Base-by-base conservation (phyloP, 1,140 invertebrate species). In the Galendromus occidentalis region DNA sequence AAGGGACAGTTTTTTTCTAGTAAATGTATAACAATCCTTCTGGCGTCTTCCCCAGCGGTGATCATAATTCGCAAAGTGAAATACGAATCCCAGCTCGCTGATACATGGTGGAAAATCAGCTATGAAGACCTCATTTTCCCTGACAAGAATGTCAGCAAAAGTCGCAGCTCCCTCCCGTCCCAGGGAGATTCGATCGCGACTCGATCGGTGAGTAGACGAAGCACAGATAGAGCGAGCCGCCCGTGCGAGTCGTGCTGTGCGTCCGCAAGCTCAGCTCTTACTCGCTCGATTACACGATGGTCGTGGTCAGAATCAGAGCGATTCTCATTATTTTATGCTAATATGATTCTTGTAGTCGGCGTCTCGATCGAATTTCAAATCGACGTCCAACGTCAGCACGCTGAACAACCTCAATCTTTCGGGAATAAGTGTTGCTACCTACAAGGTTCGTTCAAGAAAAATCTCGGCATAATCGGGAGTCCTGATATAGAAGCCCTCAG, bases 91-190 rank as follows among this genome's bases (percentile, higher is more conserved):
- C 44, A 69, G 30, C 47, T 72, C 12, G 65, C 59, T 7, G 68
- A 71, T 44, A 25, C 44, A 20, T 72, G 71, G 71, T 72, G 71
- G 71, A 55, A 68, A 44, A 64, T 72, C 2, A 59, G 69, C 18
- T 72, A 65, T 42, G 44, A 69, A 17, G 71, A 72, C 1, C 30
- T 72, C 5, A 44, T 65, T 7, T 69, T 72, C 42, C 18, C 66
- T 7, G 66, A 70, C 42, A 66, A 14, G 67, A 67, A 6, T 42
- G 39, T 25, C 12, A 28, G 20, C 30, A 45, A 45, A 5, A 66
- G 44, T 22, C 51, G 51, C 1, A 33, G 51, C 17, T 59, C 51
- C 1, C 20, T 59, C 17, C 51, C 51, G 25, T 59, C 51, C 25
- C 51, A 59, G 25, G 51, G 51, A 14, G 33, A 25, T 14, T 59